These are phyloP conservation scores for Ypsolopha sequella DNA, from an alignment of 2,888 invertebrate species.

Conservation along the genomic window DNA sequence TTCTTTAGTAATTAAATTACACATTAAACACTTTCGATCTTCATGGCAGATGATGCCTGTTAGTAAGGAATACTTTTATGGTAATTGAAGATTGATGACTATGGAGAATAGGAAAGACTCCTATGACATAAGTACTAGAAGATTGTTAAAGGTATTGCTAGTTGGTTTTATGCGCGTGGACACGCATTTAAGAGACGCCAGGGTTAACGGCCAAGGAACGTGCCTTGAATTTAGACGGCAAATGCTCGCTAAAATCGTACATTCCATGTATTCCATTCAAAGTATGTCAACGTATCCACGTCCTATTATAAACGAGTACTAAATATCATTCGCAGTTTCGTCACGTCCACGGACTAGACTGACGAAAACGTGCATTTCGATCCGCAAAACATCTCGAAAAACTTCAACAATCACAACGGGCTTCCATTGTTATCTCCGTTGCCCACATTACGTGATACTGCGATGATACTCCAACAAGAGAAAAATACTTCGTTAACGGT, in stretches of 20 bases:
- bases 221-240: conserved; percentile 25
- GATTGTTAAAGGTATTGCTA: background rate
- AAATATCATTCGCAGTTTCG: background rate
- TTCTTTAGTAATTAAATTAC: background rate
- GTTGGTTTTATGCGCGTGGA: conserved; percentile 26
- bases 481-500: conserved; percentile 62
- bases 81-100: background rate
- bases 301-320: background rate
- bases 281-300: background rate
- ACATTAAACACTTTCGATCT: background rate
- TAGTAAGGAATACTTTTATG: background rate
- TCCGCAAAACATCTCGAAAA: conserved; percentile 11
- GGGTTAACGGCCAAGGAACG: conserved; percentile 35
- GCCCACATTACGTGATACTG: conserved; percentile 43
- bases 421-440: conserved; percentile 13
- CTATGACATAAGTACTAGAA: background rate
- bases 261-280: background rate
- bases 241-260: background rate
- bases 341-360: background rate
- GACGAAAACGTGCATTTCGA: background rate
- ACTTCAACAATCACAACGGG: conserved; percentile 12
- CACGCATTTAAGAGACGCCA: conserved; percentile 39
- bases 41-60: background rate
- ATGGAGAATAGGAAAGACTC: background rate
- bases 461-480: conserved; percentile 43